Evolutionary conservation across 2,888 invertebrate species (phyloP).

Genomic region (Sicus ferrugineus): DNA sequence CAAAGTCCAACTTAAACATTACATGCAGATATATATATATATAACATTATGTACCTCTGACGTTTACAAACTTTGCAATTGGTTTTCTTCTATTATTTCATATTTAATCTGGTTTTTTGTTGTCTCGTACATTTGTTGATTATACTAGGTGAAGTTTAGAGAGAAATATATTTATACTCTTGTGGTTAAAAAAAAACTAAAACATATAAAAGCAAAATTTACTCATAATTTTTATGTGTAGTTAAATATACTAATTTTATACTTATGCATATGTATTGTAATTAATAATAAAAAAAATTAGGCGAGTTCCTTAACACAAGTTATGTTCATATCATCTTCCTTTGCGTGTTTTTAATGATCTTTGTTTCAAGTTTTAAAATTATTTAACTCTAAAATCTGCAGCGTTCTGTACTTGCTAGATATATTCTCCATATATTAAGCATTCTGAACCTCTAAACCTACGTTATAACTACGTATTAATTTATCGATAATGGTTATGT

Average conservation of each 20-base stretch:
- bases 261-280: conserved; percentile 36
- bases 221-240: conserved; percentile 11
- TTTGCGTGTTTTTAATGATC: conserved; percentile 30
- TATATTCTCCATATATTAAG: conserved; percentile 15
- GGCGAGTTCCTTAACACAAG: conserved; percentile 29
- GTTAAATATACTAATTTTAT: background rate
- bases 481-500: conserved; percentile 27
- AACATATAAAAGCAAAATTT: conserved; percentile 10
- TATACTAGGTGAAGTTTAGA: background rate
- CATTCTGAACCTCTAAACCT: conserved; percentile 23
- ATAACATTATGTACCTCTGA: background rate
- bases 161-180: background rate
- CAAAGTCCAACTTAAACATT: too few species aligned
- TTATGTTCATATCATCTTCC: conserved; percentile 15
- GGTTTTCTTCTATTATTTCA: background rate
- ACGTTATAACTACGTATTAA: conserved; percentile 28
- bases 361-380: conserved; percentile 37
- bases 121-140: background rate
- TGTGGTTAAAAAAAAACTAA: background rate
- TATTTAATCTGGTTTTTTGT: background rate
- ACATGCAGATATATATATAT: too few species aligned
- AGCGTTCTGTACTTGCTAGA: conserved; percentile 28
- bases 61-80: background rate
- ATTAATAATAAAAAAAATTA: conserved; percentile 37
- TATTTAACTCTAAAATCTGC: conserved; percentile 32